A percentile compares a stretch with the other conserved stretches of the same genome.
Evolutionary conservation across 1,140 invertebrate species (phyloP).

Genomic region (Drosophila sucinea): DNA sequence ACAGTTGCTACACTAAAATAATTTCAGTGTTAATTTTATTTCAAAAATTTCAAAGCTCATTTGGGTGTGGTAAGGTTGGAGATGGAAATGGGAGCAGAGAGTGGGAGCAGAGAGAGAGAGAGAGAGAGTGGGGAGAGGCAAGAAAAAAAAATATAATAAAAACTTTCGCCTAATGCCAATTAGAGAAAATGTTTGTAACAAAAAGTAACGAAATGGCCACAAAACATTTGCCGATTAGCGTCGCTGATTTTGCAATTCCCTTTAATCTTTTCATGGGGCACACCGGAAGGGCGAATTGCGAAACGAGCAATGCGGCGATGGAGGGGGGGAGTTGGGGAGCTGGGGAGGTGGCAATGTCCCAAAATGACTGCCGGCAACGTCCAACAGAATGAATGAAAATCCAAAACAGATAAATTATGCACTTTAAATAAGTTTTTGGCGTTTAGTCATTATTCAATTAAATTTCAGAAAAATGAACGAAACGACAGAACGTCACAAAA

Average conservation of each 20-base stretch:
- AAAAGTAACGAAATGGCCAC: constrained; percentile 29
- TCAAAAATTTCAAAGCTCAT: constrained; percentile 45
- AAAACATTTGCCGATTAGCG: constrained; percentile 61
- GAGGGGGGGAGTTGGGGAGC: not conserved
- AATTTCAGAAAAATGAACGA: constrained; percentile 24
- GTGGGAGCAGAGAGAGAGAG: too few relatives aligned
- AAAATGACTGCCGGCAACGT: constrained; percentile 40
- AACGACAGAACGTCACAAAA: constrained; percentile 7
- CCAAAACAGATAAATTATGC: constrained; percentile 44
- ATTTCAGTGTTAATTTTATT: constrained; percentile 77
- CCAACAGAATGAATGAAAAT: constrained; percentile 42
- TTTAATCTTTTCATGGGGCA: constrained; percentile 51
- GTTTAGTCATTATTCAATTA: constrained; percentile 67
- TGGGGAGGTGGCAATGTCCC: not conserved
- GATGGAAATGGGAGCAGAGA: not conserved
- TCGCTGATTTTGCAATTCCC: constrained; percentile 68
- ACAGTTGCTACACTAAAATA: constrained; percentile 70
- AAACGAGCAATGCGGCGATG: too few relatives aligned
- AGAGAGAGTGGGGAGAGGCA: not conserved
- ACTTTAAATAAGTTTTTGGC: constrained; percentile 62
- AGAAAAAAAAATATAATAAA: constrained; percentile 23
- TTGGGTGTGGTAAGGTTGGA: not conserved
- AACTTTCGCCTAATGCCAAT: constrained; percentile 68
- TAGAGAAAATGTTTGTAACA: constrained; percentile 42
- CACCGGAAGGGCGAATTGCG: constrained; percentile 19